Conservation (phyloP, 1,140 invertebrate genomes). For the Diabrotica undecimpunctata region DNA sequence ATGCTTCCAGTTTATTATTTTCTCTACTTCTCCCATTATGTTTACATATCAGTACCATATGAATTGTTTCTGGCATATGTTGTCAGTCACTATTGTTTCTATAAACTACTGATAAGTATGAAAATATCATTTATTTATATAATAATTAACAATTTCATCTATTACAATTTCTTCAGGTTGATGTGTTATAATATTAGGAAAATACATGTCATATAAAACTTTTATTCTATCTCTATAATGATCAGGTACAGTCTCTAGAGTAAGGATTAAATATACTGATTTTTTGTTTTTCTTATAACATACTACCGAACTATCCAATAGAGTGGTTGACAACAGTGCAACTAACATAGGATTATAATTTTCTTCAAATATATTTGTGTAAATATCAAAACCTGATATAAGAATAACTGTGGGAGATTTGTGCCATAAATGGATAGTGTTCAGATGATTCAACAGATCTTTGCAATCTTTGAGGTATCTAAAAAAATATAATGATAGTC, state of each 20-base stretch:
- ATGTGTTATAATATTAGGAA: slow-evolving; percentile 21
- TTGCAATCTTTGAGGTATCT: slow-evolving; percentile 36
- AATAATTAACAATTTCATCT: slow-evolving; percentile 19
- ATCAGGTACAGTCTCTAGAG: neutral
- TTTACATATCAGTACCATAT: too few relatives aligned
- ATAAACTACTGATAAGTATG: neutral
- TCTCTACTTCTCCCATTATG: too few relatives aligned
- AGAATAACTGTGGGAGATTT: slow-evolving; percentile 35
- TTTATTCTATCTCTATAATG: slow-evolving; percentile 22
- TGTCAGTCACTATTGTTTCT: too few relatives aligned
- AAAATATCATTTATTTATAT: slow-evolving; percentile 11
- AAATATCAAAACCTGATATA: slow-evolving; percentile 30
- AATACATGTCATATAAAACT: slow-evolving; percentile 35
- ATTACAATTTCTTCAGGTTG: slow-evolving; percentile 18
- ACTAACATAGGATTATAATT: slow-evolving; percentile 22
- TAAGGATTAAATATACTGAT: slow-evolving; percentile 15
- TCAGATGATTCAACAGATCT: slow-evolving; percentile 34
- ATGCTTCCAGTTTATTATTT: too few relatives aligned
- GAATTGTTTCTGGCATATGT: too few relatives aligned
- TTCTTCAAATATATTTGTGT: slow-evolving; percentile 23
- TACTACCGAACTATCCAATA: slow-evolving; percentile 28
- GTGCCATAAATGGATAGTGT: slow-evolving; percentile 35
- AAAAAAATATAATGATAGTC: slow-evolving; percentile 18
- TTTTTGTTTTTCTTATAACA: slow-evolving; percentile 22
- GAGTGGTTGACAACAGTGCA: slow-evolving; percentile 24